Conservation (phyloP, 1,140 invertebrate genomes). For the Campoletis sonorensis region DNA sequence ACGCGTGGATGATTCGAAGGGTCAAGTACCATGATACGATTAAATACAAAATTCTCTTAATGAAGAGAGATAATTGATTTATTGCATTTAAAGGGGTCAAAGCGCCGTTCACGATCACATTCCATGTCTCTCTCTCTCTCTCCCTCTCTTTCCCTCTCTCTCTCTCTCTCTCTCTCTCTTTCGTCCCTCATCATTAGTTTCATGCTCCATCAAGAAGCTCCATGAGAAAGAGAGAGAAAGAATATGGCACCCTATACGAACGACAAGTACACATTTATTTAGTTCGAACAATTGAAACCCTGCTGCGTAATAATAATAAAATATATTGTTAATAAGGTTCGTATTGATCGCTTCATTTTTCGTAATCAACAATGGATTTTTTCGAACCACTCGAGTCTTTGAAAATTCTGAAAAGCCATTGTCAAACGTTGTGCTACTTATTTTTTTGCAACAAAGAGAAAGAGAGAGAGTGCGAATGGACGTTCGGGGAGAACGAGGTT, state of each 20-base stretch:
- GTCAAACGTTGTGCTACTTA: no score
- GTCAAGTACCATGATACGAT: conserved; percentile 70
- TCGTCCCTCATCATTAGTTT: neutral
- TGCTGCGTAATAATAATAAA: conserved; percentile 18
- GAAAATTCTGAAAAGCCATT: no score
- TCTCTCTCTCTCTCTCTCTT: conserved; percentile 16
- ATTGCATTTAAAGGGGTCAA: conserved; percentile 57
- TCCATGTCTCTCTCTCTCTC: conserved; percentile 20
- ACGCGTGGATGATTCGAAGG: conserved; percentile 47
- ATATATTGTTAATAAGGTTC: conserved; percentile 30
- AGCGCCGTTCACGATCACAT: conserved; percentile 25
- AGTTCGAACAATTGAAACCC: conserved; percentile 37
- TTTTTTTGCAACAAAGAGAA: no score
- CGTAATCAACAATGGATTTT: no score
- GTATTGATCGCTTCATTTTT: neutral
- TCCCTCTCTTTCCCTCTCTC: neutral
- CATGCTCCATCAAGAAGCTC: neutral
- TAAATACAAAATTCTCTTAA: conserved; percentile 69
- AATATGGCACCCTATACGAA: neutral
- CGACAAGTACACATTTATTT: conserved; percentile 27
- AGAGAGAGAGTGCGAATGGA: neutral
- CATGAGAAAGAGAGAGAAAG: neutral
- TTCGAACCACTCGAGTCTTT: no score
- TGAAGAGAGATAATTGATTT: conserved; percentile 71
- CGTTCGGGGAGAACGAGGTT: no score